phyloP scores from a whole-genome alignment of 2,888 invertebrate genomes.

The Agrypnus murinus region DNA sequence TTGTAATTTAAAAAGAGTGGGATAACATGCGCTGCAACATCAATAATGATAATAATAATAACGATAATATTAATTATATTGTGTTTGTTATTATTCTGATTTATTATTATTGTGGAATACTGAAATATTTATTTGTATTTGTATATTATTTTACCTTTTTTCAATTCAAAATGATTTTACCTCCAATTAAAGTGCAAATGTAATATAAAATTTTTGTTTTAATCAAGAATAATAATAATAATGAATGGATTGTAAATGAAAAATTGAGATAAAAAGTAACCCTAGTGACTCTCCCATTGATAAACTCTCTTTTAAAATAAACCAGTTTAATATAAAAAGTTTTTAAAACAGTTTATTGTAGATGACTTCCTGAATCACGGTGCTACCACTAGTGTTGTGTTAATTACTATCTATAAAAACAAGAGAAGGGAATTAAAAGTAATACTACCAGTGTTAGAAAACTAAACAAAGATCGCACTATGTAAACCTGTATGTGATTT shows the following conservation, averaged over 20 bases:
- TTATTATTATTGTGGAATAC: conserved; percentile 36
- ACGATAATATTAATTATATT: neutral
- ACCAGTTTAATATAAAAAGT: conserved; percentile 13
- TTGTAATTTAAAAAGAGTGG: conserved; percentile 26
- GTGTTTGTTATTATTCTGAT: conserved; percentile 42
- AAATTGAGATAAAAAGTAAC: neutral
- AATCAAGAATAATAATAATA: conserved; percentile 29
- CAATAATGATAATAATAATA: conserved; percentile 14
- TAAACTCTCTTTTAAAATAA: conserved; percentile 15
- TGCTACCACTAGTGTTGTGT: conserved; percentile 29
- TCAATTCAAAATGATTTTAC: conserved; percentile 39
- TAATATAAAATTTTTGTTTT: conserved; percentile 43
- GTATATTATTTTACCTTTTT: conserved; percentile 43
- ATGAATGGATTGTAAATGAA: neutral
- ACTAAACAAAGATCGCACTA: conserved; percentile 25
- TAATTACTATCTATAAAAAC: too few relatives aligned
- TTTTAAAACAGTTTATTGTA: conserved; percentile 33
- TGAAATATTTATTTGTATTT: conserved; percentile 44
- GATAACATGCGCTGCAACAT: conserved; percentile 17
- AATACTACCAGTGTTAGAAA: conserved; percentile 30
- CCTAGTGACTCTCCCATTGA: conserved; percentile 12
- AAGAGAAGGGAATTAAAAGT: neutral
- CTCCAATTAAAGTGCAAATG: conserved; percentile 49
- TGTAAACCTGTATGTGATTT: conserved; percentile 35
- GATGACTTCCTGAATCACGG: conserved; percentile 19